These are phyloP conservation scores for Drosophila hamatofila DNA, from an alignment of 2,888 invertebrate species.

Conservation along the genomic window DNA sequence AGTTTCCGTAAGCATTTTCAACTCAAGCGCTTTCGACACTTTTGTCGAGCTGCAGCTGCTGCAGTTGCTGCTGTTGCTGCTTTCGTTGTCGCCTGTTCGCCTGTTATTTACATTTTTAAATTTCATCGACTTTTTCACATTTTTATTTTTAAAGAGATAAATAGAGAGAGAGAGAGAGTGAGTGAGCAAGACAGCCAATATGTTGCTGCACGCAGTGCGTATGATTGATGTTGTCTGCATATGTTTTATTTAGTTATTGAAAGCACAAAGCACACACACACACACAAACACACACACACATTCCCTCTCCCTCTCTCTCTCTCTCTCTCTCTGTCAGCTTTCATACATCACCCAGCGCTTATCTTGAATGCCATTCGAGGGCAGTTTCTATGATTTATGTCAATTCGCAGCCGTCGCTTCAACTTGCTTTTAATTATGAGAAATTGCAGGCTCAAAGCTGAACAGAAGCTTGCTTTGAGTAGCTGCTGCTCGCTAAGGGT, in stretches of 20 bases:
- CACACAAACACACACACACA: too few relatives aligned
- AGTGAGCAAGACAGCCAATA: not conserved
- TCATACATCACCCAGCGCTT: slow-evolving; percentile 45
- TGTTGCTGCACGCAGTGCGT: slow-evolving; percentile 22
- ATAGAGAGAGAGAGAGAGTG: not conserved
- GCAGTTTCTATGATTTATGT: slow-evolving; percentile 59
- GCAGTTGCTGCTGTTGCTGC: slow-evolving; percentile 19
- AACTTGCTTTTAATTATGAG: slow-evolving; percentile 69
- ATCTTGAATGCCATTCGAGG: slow-evolving; percentile 47
- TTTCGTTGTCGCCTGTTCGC: slow-evolving; percentile 46
- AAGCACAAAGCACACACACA: not conserved
- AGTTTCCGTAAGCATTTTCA: slow-evolving; percentile 39
- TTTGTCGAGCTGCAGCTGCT: slow-evolving; percentile 34
- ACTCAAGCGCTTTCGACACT: slow-evolving; percentile 18
- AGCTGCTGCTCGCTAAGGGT: not conserved
- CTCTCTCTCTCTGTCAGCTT: not conserved
- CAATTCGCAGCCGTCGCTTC: slow-evolving; percentile 54
- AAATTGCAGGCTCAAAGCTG: slow-evolving; percentile 35
- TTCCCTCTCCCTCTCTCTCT: not conserved
- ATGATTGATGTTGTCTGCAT: slow-evolving; percentile 42
- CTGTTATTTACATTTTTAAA: slow-evolving; percentile 64
- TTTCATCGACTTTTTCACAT: slow-evolving; percentile 40
- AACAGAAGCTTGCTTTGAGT: slow-evolving; percentile 28
- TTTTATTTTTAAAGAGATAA: slow-evolving; percentile 19
- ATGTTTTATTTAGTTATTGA: slow-evolving; percentile 49